Percentiles rank a stretch among this genome's conserved stretches.
phyloP scores from a whole-genome alignment of 30 jellyfish, hydroid and myxozoan genomes.

The Chironex yamaguchii region DNA sequence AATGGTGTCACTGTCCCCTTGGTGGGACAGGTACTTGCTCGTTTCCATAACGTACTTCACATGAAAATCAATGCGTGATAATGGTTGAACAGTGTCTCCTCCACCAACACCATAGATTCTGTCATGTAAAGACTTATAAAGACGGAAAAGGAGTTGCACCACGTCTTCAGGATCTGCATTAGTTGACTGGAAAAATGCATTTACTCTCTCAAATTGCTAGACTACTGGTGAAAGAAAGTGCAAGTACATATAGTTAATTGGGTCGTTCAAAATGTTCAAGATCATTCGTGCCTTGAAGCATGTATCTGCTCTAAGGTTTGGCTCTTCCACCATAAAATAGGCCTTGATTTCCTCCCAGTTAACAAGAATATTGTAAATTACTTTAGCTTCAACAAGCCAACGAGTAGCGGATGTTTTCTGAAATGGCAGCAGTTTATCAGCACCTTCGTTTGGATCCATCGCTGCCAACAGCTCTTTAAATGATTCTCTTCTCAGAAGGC shows the following conservation, averaged over 20 bases:
- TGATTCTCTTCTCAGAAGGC: constrained; percentile 59
- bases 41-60: constrained; percentile 53
- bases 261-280: constrained; percentile 56
- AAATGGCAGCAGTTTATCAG: constrained; percentile 58
- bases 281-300: constrained; percentile 60
- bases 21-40: constrained; percentile 8
- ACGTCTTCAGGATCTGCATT: constrained; percentile 62
- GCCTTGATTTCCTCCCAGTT: constrained; percentile 73
- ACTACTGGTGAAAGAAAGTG: constrained; percentile 61
- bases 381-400: constrained; percentile 63
- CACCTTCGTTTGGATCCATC: constrained; percentile 43
- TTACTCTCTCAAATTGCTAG: constrained; percentile 47
- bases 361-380: constrained; percentile 34
- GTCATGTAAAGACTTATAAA: no score
- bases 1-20: neutral
- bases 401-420: constrained; percentile 43
- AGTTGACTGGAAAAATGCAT: constrained; percentile 48
- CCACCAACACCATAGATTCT: constrained; percentile 36
- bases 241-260: constrained; percentile 55
- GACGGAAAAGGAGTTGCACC: no score
- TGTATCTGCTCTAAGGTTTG: constrained; percentile 39
- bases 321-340: constrained; percentile 63
- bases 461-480: constrained; percentile 52
- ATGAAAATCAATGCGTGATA: constrained; percentile 58
- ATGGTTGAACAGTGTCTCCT: constrained; percentile 4